Conservation (phyloP, 92 coral and sea anemone genomes). For the Epizoanthus illoricatus region DNA sequence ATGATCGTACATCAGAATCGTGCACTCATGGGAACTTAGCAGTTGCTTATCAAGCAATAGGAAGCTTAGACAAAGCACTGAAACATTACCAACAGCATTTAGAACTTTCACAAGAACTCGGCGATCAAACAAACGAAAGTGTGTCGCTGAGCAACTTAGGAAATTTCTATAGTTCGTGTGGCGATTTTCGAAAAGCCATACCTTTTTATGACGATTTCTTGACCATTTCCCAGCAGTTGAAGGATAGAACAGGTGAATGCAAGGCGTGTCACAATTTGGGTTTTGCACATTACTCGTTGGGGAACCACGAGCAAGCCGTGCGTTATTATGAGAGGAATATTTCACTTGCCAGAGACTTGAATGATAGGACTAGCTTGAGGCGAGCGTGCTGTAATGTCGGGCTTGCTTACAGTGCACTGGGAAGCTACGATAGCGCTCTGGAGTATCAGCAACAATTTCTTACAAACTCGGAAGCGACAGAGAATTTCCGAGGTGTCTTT, state of each 20-base stretch:
- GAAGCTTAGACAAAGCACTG: slow-evolving; percentile 86
- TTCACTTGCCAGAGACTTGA: slow-evolving; percentile 75
- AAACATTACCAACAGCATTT: slow-evolving; percentile 95
- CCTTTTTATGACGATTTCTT: slow-evolving; percentile 89
- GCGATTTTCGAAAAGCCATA: slow-evolving; percentile 78
- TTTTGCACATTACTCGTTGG: slow-evolving; percentile 88
- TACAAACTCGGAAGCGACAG: slow-evolving; percentile 74
- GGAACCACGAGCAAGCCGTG: slow-evolving; percentile 84
- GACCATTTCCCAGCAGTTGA: slow-evolving; percentile 57
- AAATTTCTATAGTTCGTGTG: slow-evolving; percentile 94
- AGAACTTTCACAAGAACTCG: slow-evolving; percentile 74
- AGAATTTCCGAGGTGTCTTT: slow-evolving; percentile 69
- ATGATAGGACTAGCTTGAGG: slow-evolving; percentile 82
- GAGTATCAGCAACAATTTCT: slow-evolving; percentile 78
- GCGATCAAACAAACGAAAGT: slow-evolving; percentile 84
- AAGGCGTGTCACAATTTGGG: slow-evolving; percentile 98
- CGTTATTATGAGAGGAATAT: slow-evolving; percentile 84
- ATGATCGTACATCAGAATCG: slow-evolving; percentile 89
- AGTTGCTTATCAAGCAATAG: slow-evolving; percentile 96
- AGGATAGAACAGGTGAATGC: slow-evolving; percentile 81
- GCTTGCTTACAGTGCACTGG: slow-evolving; percentile 85
- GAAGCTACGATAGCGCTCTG: slow-evolving; percentile 77
- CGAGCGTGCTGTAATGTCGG: slow-evolving; percentile 92
- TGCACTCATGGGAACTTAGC: slow-evolving; percentile 98
- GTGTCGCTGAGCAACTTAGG: slow-evolving; percentile 92